Percentiles rank a stretch among this genome's conserved stretches.
Conservation (phyloP, 2,113 vertebrate genomes). For the Microcebus ravelobensis region DNA sequence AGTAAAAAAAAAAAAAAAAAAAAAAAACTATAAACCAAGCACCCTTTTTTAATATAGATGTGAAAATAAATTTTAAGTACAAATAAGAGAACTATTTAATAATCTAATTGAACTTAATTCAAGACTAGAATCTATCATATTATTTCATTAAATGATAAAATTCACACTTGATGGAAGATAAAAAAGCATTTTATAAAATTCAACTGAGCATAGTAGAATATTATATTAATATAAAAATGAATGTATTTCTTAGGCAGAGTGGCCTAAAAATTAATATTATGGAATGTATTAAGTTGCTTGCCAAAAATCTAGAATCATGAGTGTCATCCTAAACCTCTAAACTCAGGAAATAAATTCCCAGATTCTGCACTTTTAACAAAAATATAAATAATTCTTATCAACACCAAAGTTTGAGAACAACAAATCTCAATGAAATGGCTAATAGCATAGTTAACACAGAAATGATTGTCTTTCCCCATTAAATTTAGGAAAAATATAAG, state of each 20-base stretch:
- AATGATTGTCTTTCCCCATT: not conserved
- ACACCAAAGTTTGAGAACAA: not conserved
- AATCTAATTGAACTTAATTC: constrained; percentile 27
- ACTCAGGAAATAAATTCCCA: not conserved
- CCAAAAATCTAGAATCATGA: not conserved
- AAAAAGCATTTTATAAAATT: constrained; percentile 53
- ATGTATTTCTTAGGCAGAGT: not conserved
- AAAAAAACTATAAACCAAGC: no score
- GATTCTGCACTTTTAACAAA: not conserved
- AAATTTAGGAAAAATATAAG: constrained; percentile 13
- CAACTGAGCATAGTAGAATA: not conserved
- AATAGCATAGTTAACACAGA: not conserved
- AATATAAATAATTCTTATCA: not conserved
- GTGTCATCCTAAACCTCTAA: not conserved
- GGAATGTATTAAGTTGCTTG: not conserved
- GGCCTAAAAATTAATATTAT: not conserved
- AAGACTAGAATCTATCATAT: not conserved
- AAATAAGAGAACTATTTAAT: constrained; percentile 17
- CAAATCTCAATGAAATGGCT: constrained; percentile 28
- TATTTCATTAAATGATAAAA: constrained; percentile 34
- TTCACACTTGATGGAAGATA: constrained; percentile 7
- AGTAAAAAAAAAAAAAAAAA: no score
- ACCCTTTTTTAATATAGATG: constrained; percentile 1
- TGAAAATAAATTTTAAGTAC: not conserved
- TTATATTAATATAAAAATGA: not conserved